phyloP scores from a whole-genome alignment of 2,888 invertebrate species.

The Trachelus stipa region DNA sequence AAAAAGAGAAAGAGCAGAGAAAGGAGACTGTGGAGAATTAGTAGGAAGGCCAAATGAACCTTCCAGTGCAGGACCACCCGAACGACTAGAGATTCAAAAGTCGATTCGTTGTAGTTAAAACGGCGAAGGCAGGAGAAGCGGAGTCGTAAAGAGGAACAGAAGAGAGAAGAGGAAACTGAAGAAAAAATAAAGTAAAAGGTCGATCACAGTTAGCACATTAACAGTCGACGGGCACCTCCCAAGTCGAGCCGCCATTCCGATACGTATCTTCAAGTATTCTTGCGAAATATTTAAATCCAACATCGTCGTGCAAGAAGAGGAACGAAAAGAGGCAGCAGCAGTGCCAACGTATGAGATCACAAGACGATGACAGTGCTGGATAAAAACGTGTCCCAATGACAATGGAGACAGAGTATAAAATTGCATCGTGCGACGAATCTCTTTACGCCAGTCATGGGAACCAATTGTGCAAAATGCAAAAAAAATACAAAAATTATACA shows the following conservation, averaged over 20 bases:
- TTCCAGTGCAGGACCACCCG: not conserved
- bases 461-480: not conserved
- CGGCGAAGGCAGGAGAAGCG: not conserved
- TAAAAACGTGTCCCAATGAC: slow-evolving; percentile 7
- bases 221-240: slow-evolving; percentile 5
- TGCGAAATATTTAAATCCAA: slow-evolving; percentile 6
- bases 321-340: not conserved
- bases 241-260: not conserved
- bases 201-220: slow-evolving; percentile 2
- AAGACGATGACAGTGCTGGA: not conserved
- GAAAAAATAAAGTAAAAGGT: not conserved
- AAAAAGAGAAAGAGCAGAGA: not conserved
- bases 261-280: slow-evolving; percentile 4
- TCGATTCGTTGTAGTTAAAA: not conserved
- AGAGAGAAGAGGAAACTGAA: not conserved
- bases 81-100: not conserved
- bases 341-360: not conserved
- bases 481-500: not conserved
- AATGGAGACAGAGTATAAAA: not conserved
- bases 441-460: slow-evolving; percentile 13
- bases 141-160: not conserved
- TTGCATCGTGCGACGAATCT: slow-evolving; percentile 5
- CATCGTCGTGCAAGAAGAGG: not conserved
- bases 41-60: not conserved
- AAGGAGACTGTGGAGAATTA: not conserved